Base-by-base conservation (phyloP, 2,113 vertebrate species). In the Aramus guarauna region DNA sequence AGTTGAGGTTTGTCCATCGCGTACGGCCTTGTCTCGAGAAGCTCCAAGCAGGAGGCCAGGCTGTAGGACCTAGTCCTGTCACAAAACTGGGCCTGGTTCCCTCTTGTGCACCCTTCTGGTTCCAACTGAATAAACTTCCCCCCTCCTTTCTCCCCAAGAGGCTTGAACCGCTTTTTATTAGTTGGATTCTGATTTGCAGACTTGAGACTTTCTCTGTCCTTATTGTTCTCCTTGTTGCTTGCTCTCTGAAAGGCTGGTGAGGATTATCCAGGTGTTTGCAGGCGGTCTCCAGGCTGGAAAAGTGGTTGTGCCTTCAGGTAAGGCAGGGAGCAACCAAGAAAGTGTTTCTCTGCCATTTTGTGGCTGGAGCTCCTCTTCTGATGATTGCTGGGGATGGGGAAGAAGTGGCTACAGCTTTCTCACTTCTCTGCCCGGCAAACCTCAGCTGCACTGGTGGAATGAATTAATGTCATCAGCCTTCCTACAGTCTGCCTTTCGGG, bases 11-110 rank as follows among this genome's bases (percentile, higher is more conserved):
- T 14, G 15, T 8, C 34, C 15, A 2, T 32, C 23, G 1, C 9
- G 0, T 0, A 0, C 0, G 14, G 24, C 47, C 43, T 29, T 0
- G 6, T 27, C 19, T 15, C 1, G 2, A 6, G 48, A 5, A 20
- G 30, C 12, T 14, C 23, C 1, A 1, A 19, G 50, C 14, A 2
- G n/a, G 58, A 39, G 1, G 8, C 1, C 12, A 9, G 71, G 4
- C 0, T 8, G 5, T 4, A 2, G 14, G 43, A 9, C 39, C 4
- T 2, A 2, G 1, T 9, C 14, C 36, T 34, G 60, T 7, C n/a
- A 4, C 32, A 6, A 2, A 17, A 29, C 37, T 13, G n/a, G 13
- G 19, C 22, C 16, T 1, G 6, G 7, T 2, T 41, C 21, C 52
- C 11, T 36, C 53, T 5, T 16, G 12, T 1, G 1, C 10, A 2